phyloP scores from a whole-genome alignment of 2,113 vertebrate genomes.

The Mobula hypostoma region DNA sequence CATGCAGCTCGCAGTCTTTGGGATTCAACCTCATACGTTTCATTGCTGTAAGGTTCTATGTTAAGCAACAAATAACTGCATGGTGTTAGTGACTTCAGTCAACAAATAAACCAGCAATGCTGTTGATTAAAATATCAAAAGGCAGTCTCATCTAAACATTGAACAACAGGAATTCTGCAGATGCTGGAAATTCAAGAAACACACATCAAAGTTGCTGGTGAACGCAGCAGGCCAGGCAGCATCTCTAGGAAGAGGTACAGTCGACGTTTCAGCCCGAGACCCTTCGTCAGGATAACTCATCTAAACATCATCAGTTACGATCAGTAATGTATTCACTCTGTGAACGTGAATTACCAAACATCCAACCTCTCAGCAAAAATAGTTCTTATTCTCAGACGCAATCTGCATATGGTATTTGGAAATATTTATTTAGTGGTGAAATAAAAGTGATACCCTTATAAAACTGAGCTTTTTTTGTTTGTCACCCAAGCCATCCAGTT shows the following conservation, averaged over 20 bases:
- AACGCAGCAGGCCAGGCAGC: too few species aligned
- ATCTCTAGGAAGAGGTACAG: too few species aligned
- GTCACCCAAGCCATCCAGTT: background rate
- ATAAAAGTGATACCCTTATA: too few species aligned
- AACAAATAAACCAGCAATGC: background rate
- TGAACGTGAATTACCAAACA: background rate
- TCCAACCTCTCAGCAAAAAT: background rate
- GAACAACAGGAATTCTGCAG: too few species aligned
- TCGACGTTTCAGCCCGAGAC: too few species aligned
- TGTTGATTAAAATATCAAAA: background rate
- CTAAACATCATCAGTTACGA: background rate
- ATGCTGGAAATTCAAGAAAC: too few species aligned
- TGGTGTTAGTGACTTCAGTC: background rate
- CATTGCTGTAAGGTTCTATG: background rate
- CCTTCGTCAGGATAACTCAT: background rate
- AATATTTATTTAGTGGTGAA: background rate
- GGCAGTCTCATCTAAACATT: background rate
- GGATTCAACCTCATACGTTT: too few species aligned
- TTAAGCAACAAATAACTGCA: background rate
- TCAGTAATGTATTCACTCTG: background rate
- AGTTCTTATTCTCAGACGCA: background rate
- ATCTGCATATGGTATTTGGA: background rate
- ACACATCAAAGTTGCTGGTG: too few species aligned
- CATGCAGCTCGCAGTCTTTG: background rate
- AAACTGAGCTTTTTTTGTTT: background rate